These are phyloP conservation scores for Muscina levida DNA, from an alignment of 2,888 invertebrate genomes.

Conservation along the genomic window DNA sequence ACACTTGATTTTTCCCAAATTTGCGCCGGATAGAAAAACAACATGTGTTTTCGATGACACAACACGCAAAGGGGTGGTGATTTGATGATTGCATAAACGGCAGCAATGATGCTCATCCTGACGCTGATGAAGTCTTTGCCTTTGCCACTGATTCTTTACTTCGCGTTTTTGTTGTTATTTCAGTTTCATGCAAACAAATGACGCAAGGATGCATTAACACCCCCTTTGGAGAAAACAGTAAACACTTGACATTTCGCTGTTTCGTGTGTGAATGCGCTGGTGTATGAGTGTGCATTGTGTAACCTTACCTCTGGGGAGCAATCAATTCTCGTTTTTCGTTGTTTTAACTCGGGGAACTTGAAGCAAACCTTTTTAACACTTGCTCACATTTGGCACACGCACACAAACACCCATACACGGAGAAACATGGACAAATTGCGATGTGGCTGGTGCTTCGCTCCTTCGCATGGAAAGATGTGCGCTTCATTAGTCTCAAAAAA, in stretches of 20 bases:
- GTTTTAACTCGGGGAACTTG: slow-evolving; percentile 35
- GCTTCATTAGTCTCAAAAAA: slow-evolving; percentile 60
- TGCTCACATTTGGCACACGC: slow-evolving; percentile 39
- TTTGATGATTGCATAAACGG: slow-evolving; percentile 56
- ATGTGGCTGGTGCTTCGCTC: slow-evolving; percentile 4
- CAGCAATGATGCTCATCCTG: slow-evolving; percentile 14
- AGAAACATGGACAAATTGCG: slow-evolving; percentile 6
- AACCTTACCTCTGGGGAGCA: slow-evolving; percentile 74
- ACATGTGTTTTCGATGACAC: slow-evolving; percentile 30
- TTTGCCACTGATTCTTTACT: not conserved
- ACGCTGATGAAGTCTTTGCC: slow-evolving; percentile 12
- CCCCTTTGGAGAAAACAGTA: slow-evolving; percentile 31
- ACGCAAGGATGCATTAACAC: slow-evolving; percentile 58
- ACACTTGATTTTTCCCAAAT: slow-evolving; percentile 17
- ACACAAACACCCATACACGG: slow-evolving; percentile 13
- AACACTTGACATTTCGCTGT: slow-evolving; percentile 46
- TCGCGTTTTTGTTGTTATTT: slow-evolving; percentile 13
- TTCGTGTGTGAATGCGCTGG: slow-evolving; percentile 1
- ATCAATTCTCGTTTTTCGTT: slow-evolving; percentile 74
- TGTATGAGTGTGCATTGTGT: slow-evolving; percentile 54
- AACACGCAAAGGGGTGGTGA: slow-evolving; percentile 32
- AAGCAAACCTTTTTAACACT: slow-evolving; percentile 63
- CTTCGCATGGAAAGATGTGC: slow-evolving; percentile 39
- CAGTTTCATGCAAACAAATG: slow-evolving; percentile 52
- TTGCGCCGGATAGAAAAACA: slow-evolving; percentile 22